Conservation (phyloP, 2,888 invertebrate species). For the Epistrophe eligans region DNA sequence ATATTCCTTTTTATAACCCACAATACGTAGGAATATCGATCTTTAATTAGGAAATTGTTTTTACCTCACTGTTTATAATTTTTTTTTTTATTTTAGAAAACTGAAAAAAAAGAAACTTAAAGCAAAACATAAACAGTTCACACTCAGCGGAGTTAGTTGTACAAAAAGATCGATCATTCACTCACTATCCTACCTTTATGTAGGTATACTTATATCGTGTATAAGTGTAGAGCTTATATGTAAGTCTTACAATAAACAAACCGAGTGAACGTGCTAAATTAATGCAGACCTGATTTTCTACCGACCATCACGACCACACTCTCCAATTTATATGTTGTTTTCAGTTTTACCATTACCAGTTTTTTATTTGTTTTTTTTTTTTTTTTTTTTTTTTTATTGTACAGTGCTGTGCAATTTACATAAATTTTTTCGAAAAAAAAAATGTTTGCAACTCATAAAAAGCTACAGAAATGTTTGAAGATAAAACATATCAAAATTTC, state of each 20-base stretch:
- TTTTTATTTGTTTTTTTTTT: background rate
- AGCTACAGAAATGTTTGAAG: too few relatives aligned
- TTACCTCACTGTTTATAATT: background rate
- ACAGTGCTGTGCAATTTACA: background rate
- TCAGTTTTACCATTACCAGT: constrained; percentile 7
- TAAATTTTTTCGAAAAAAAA: too few relatives aligned
- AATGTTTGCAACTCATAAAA: too few relatives aligned
- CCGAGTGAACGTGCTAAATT: constrained; percentile 56
- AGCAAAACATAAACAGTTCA: constrained; percentile 12
- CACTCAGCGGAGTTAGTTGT: background rate
- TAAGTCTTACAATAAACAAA: constrained; percentile 24
- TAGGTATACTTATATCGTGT: background rate
- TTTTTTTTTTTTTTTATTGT: background rate
- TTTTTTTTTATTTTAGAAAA: background rate
- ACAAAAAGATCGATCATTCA: constrained; percentile 2
- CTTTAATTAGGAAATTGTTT: constrained; percentile 9
- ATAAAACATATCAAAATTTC: too few relatives aligned
- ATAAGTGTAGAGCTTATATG: background rate
- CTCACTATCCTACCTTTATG: background rate
- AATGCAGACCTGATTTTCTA: constrained; percentile 58
- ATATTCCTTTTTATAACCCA: too few relatives aligned
- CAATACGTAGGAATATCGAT: background rate
- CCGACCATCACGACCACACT: constrained; percentile 50
- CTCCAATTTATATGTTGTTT: constrained; percentile 45
- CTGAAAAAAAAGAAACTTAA: constrained; percentile 1